Conservation (phyloP, 2,888 invertebrate genomes). For the Tetrapedia diversipes region DNA sequence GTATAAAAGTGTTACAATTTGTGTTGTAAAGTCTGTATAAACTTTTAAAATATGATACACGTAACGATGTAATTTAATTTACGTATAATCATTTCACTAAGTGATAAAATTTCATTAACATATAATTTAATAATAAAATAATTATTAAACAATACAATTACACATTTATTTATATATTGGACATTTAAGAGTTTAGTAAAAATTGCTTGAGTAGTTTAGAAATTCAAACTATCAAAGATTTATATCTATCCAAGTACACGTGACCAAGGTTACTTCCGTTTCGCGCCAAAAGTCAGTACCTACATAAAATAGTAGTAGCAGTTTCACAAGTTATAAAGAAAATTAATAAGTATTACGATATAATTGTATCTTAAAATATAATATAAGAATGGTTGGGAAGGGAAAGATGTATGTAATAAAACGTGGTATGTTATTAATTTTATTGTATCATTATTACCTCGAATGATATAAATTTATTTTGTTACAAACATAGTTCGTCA, state of each 20-base stretch:
- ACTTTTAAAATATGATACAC: background rate
- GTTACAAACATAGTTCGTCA: background rate
- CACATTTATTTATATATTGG: background rate
- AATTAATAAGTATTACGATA: background rate
- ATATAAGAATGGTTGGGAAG: slow-evolving; percentile 67
- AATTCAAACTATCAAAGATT: background rate
- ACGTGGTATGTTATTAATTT: slow-evolving; percentile 54
- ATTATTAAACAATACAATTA: background rate
- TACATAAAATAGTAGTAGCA: background rate
- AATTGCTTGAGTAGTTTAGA: background rate
- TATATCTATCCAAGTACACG: slow-evolving; percentile 17
- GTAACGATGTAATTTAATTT: background rate
- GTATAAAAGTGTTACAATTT: no score
- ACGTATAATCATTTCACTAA: background rate
- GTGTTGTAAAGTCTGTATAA: no score
- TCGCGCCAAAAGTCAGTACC: slow-evolving; percentile 63
- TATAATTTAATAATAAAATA: background rate
- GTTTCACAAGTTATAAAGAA: background rate
- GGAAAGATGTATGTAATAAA: slow-evolving; percentile 82
- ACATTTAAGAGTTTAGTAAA: background rate
- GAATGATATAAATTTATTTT: background rate
- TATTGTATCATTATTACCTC: slow-evolving; percentile 4
- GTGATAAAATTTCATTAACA: background rate
- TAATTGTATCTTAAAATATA: background rate
- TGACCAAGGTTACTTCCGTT: slow-evolving; percentile 58